phyloP scores from a whole-genome alignment of 2,888 invertebrate genomes.

The Polyommatus icarus region DNA sequence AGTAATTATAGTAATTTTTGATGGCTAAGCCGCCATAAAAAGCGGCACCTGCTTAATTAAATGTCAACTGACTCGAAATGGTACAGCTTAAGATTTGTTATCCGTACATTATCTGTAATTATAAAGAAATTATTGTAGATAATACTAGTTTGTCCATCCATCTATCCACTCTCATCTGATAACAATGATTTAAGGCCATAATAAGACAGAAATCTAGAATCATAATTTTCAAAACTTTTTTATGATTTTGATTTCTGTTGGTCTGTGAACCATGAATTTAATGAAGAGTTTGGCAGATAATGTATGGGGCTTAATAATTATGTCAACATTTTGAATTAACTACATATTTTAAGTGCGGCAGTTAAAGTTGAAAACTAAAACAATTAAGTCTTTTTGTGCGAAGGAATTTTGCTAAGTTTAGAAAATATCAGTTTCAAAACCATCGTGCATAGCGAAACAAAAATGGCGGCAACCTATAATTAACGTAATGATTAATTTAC shows the following conservation, averaged over 20 bases:
- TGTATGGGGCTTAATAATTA: no score
- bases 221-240: not conserved
- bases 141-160: not conserved
- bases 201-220: not conserved
- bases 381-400: not conserved
- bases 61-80: not conserved
- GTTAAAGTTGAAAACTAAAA: no score
- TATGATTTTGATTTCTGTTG: not conserved
- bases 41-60: conserved; percentile 10
- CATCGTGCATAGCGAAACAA: not conserved
- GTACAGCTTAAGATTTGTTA: conserved; percentile 10
- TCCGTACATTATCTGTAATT: conserved; percentile 22
- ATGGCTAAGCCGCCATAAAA: not conserved
- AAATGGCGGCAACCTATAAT: conserved; percentile 17
- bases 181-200: not conserved
- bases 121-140: conserved; percentile 2
- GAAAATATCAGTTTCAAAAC: not conserved
- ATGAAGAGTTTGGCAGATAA: no score
- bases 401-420: not conserved
- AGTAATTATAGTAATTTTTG: conserved; percentile 6
- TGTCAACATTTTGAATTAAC: no score
- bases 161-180: not conserved
- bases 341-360: no score
- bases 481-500: conserved; percentile 15
- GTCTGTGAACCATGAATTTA: no score